phyloP scores from a whole-genome alignment of 2,888 invertebrate species.

The Drosophila borborema region DNA sequence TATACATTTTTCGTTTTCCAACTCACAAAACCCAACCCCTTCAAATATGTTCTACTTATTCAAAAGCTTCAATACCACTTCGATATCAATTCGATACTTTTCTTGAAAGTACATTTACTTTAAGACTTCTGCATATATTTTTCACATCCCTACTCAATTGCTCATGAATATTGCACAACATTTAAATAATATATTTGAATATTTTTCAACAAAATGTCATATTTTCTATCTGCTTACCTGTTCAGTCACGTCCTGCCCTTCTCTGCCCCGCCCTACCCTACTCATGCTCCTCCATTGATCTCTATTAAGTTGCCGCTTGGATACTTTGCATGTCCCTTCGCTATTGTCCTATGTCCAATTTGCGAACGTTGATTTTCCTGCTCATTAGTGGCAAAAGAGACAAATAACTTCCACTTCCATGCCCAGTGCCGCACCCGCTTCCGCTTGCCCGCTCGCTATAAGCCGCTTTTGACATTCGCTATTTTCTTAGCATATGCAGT shows the following conservation, averaged over 20 bases:
- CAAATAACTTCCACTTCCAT: neutral
- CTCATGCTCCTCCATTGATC: neutral
- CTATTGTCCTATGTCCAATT: constrained; percentile 26
- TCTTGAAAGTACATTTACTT: neutral
- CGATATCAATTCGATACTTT: too few relatives aligned
- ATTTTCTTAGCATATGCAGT: constrained; percentile 56
- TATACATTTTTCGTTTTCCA: too few relatives aligned
- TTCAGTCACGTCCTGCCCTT: neutral
- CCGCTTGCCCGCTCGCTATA: constrained; percentile 26
- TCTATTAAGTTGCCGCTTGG: constrained; percentile 23
- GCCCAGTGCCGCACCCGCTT: neutral
- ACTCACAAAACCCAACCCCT: neutral
- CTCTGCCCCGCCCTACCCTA: neutral
- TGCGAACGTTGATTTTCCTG: constrained; percentile 31
- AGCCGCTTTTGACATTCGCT: constrained; percentile 61
- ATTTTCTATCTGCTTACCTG: neutral
- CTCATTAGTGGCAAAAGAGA: constrained; percentile 43
- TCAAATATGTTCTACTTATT: neutral
- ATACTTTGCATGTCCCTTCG: constrained; percentile 28
- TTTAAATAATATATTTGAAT: neutral
- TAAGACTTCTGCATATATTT: neutral
- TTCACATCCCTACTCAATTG: neutral
- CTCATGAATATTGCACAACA: neutral
- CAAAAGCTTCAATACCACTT: neutral
- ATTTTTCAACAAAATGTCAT: neutral